Conservation (phyloP, 2,888 invertebrate genomes). For the Dryomyza anilis region DNA sequence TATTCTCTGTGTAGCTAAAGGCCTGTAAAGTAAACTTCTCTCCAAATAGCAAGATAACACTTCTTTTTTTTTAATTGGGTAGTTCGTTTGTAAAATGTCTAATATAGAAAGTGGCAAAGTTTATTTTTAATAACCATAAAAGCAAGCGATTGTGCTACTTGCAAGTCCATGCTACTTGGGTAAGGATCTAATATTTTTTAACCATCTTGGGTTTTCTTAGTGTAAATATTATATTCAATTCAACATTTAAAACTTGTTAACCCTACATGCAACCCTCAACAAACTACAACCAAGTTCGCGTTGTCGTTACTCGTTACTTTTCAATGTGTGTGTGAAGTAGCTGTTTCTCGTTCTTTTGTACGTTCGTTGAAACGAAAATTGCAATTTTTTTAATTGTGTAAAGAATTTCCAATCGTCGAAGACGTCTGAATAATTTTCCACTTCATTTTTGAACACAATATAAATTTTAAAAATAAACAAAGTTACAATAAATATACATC, state of each 20-base stretch:
- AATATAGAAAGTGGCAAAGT: no score
- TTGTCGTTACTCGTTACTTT: constrained; percentile 35
- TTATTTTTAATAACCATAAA: no score
- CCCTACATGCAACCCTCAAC: constrained; percentile 34
- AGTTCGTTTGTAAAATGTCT: no score
- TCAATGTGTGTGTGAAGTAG: neutral
- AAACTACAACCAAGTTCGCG: constrained; percentile 48
- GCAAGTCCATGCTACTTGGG: no score
- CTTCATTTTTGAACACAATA: constrained; percentile 21
- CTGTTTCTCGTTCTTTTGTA: constrained; percentile 9
- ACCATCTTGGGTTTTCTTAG: no score
- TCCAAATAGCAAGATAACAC: no score
- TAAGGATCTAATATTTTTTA: no score
- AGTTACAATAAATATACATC: neutral
- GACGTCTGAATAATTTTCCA: constrained; percentile 25
- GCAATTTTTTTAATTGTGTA: constrained; percentile 43
- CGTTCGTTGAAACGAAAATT: constrained; percentile 43
- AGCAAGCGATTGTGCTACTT: no score
- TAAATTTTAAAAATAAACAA: constrained; percentile 24
- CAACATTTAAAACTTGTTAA: constrained; percentile 25
- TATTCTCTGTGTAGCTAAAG: no score
- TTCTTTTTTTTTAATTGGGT: no score
- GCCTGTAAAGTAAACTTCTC: no score
- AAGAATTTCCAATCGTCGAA: constrained; percentile 25
- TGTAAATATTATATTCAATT: no score